Evolutionary conservation across 2,113 vertebrate genomes (phyloP), one percentile per base, ranked within the genome.

Genomic region (Mionectes macconnelli): DNA sequence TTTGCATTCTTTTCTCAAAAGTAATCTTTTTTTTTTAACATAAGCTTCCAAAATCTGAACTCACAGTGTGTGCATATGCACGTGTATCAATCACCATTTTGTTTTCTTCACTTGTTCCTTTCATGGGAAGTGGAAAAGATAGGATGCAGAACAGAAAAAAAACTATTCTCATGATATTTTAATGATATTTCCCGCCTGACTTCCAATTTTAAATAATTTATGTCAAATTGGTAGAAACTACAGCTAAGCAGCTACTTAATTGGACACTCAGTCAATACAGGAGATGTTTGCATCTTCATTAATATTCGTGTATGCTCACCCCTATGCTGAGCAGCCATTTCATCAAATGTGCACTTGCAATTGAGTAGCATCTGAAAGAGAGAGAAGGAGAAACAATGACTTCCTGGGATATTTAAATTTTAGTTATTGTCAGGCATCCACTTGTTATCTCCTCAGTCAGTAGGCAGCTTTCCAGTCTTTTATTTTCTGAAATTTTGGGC

Each of bases 11-110:
- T 79, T 73, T 73, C 49, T 88, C 21, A 73, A 9, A 90, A 49
- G 73, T 7, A 73, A 56, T 72, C 40, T 37, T 10, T 8, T 21
- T 19, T 30, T 79, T 68, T 40, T 14, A 3, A 28, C n/a, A 37
- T 60, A 18, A 82, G 19, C 8, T 87, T 87, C 40, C 5, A 9
- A 72, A 80, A 78, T 12, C 18, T 89, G 62, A 83, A 70, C 28
- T 8, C 18, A 45, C 0, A 0, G 6, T 4, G 14, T 37, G 7
- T 87, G 11, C 52, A 20, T 37, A n/a, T 24, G 21, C 39, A 80
- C 1, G 0, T 53, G 22, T 62, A 56, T 7, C 56, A 9, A 30
- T 52, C 24, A 66, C 12, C 15, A 21, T 59, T 69, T 25, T 12
- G 16, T 82, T 89, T 81, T 93, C 56, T 67, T 84, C 60, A 63